A percentile compares a stretch with the other conserved stretches of the same genome.
phyloP scores from a whole-genome alignment of 2,797 vertebrate species.

The Paedocypris micromegethes region DNA sequence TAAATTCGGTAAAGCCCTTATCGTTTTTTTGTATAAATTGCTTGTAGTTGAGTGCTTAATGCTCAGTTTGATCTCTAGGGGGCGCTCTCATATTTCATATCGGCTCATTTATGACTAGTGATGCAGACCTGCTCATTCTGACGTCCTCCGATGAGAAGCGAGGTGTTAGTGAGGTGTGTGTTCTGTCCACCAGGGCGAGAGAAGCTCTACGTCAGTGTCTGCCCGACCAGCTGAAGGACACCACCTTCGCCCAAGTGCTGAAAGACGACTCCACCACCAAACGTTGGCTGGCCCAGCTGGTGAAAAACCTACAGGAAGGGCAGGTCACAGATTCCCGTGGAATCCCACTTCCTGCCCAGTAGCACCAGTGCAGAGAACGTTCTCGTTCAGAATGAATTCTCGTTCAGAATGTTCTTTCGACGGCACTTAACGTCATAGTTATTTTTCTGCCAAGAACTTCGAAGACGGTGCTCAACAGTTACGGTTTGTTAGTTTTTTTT shows the following conservation, averaged over 20 bases:
- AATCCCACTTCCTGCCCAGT: constrained; percentile 90
- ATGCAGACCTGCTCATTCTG: too few relatives aligned
- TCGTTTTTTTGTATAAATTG: too few relatives aligned
- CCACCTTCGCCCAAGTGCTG: constrained; percentile 94
- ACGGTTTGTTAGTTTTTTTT: constrained; percentile 17
- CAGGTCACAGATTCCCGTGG: constrained; percentile 92
- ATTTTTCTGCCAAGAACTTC: constrained; percentile 31
- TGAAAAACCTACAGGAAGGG: constrained; percentile 97
- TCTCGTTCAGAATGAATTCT: too few relatives aligned
- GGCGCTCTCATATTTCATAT: not conserved
- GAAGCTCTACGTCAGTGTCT: constrained; percentile 97
- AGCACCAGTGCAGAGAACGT: constrained; percentile 39
- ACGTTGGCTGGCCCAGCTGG: constrained; percentile 95
- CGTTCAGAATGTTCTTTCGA: constrained; percentile 25
- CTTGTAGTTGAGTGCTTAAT: not conserved
- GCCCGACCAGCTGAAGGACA: constrained; percentile 97
- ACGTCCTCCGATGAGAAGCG: too few relatives aligned
- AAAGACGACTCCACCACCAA: constrained; percentile 99
- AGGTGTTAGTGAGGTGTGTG: not conserved
- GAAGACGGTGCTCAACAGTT: constrained; percentile 37
- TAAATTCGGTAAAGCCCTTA: too few relatives aligned
- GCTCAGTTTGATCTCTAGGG: too few relatives aligned
- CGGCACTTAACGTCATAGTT: constrained; percentile 28
- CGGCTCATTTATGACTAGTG: too few relatives aligned
- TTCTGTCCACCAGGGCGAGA: constrained; percentile 74